These are phyloP conservation scores for Macrotis lagotis DNA, from an alignment of 2,113 vertebrate species.

Conservation along the genomic window DNA sequence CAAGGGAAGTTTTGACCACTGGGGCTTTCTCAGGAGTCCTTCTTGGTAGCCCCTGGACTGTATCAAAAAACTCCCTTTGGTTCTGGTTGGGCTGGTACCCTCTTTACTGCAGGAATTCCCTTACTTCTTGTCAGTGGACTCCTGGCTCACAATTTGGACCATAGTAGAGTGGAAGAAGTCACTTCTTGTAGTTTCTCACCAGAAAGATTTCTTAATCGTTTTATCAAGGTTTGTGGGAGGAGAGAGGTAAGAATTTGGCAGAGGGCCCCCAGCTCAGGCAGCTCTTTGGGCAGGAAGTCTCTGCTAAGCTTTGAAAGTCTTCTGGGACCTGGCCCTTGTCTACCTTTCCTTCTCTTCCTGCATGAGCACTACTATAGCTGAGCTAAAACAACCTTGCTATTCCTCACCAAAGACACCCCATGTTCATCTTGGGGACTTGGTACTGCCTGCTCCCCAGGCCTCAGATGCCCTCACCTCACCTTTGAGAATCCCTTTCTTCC, in stretches of 20 bases:
- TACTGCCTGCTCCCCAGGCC: too few relatives aligned
- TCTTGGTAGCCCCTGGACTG: not conserved
- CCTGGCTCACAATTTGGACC: not conserved
- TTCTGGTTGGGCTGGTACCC: not conserved
- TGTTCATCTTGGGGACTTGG: not conserved
- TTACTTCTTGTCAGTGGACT: not conserved
- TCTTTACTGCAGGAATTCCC: not conserved
- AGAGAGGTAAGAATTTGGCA: not conserved
- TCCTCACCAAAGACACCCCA: not conserved
- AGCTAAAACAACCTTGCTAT: too few relatives aligned
- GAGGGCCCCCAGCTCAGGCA: not conserved
- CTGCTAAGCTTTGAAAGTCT: not conserved
- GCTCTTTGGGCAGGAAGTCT: not conserved
- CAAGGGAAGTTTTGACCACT: not conserved
- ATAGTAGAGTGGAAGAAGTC: not conserved
- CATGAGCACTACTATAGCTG: not conserved
- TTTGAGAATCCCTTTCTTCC: not conserved
- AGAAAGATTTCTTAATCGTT: not conserved
- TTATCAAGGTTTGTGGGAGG: not conserved
- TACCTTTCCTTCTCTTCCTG: not conserved
- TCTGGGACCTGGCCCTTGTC: not conserved
- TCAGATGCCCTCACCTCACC: not conserved
- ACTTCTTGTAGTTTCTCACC: not conserved
- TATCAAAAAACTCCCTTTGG: too few relatives aligned
- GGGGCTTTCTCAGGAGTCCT: not conserved